Evolutionary conservation across 64 coral and sea anemone genomes (phyloP).

Genomic region (Anthopleura sola): DNA sequence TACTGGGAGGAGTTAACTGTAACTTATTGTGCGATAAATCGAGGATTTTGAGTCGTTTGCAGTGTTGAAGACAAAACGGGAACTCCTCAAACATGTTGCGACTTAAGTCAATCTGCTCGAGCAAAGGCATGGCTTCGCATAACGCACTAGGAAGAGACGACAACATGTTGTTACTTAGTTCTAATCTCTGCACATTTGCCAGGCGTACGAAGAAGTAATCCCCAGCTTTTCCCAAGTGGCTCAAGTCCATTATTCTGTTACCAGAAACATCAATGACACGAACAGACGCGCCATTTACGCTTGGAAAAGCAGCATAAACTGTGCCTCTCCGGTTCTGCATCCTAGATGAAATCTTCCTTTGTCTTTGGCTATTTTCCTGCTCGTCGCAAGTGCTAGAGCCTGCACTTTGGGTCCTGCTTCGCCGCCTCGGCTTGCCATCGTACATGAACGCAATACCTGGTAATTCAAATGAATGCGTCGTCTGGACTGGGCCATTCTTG

Average conservation of each 20-base stretch:
- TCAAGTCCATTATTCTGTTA: constrained; percentile 62
- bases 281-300: constrained; percentile 38
- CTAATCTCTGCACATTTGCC: constrained; percentile 75
- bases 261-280: constrained; percentile 77
- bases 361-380: background rate
- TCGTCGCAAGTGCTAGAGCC: background rate
- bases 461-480: background rate
- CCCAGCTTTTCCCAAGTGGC: constrained; percentile 43
- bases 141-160: constrained; percentile 52
- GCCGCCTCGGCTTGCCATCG: background rate
- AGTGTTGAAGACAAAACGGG: constrained; percentile 49
- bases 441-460: background rate
- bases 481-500: background rate
- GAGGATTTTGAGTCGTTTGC: constrained; percentile 33
- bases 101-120: constrained; percentile 66
- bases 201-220: constrained; percentile 39
- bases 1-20: background rate
- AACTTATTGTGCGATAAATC: constrained; percentile 78
- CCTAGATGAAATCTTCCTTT: background rate
- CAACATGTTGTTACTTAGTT: constrained; percentile 79
- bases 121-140: constrained; percentile 65
- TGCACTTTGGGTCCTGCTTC: background rate
- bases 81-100: constrained; percentile 67
- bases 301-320: background rate
- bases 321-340: background rate